A percentile compares a stretch with the other conserved stretches of the same genome.
phyloP scores from a whole-genome alignment of 2,888 invertebrate genomes.

The Tuta absoluta region DNA sequence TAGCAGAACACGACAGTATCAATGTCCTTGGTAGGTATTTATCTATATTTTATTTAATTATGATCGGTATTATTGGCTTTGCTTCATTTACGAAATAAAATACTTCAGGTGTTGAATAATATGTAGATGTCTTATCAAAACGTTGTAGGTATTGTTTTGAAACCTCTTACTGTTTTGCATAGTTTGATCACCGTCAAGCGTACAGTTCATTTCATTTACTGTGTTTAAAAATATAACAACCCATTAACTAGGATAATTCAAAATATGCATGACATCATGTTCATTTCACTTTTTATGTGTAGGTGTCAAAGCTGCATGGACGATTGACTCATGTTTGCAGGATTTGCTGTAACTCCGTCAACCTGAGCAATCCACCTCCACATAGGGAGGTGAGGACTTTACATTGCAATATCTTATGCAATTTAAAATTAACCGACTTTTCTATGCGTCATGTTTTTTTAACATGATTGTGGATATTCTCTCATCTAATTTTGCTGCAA shows the following conservation, averaged over 20 bases:
- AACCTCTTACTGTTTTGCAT: too few species aligned
- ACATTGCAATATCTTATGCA: conserved; percentile 30
- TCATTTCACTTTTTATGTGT: conserved; percentile 28
- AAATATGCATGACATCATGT: conserved; percentile 17
- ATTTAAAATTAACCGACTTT: neutral
- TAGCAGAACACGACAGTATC: neutral
- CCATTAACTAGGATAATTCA: conserved; percentile 4
- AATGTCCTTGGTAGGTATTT: neutral
- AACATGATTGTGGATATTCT: too few species aligned
- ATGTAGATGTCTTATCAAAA: too few species aligned
- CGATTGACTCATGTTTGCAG: conserved; percentile 49
- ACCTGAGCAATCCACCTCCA: conserved; percentile 57
- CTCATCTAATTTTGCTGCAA: too few species aligned
- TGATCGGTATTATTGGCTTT: too few species aligned
- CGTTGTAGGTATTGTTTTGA: too few species aligned
- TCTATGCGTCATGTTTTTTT: neutral
- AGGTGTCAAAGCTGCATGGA: conserved; percentile 32
- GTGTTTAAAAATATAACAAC: neutral
- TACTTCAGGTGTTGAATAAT: too few species aligned
- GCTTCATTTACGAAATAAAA: too few species aligned
- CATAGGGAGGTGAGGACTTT: conserved; percentile 31
- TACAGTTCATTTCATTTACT: too few species aligned
- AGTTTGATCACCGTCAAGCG: too few species aligned
- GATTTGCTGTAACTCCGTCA: conserved; percentile 47
- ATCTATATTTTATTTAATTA: neutral